Conservation (phyloP, 2,888 invertebrate genomes). For the Parnassius apollo region DNA sequence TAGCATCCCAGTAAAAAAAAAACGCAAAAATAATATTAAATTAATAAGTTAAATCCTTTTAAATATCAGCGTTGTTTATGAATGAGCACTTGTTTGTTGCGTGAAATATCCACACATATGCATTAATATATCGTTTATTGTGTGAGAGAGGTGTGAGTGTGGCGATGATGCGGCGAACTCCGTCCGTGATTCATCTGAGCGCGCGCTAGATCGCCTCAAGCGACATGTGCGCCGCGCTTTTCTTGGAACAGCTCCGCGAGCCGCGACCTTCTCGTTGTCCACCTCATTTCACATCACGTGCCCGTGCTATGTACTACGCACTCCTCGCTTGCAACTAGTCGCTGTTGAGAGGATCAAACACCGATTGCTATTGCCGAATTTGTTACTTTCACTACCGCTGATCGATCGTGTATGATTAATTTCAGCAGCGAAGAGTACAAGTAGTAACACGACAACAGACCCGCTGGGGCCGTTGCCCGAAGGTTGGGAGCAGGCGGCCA, state of each 20-base stretch:
- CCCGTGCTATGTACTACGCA: constrained; percentile 4
- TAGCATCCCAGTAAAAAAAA: constrained; percentile 36
- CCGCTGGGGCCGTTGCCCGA: constrained; percentile 90
- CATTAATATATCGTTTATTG: constrained; percentile 25
- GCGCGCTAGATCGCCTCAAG: constrained; percentile 41
- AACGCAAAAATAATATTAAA: constrained; percentile 12
- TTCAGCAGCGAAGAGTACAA: constrained; percentile 81
- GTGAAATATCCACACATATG: constrained; percentile 32
- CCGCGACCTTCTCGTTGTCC: constrained; percentile 62
- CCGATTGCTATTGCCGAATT: constrained; percentile 36
- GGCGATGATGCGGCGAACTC: constrained; percentile 37
- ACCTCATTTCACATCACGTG: constrained; percentile 43
- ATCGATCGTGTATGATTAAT: constrained; percentile 60
- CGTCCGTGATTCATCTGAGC: constrained; percentile 50
- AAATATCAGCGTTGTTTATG: constrained; percentile 51
- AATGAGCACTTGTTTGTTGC: constrained; percentile 59
- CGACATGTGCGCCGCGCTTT: constrained; percentile 42
- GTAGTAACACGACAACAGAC: constrained; percentile 75
- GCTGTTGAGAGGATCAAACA: constrained; percentile 71
- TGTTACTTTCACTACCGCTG: constrained; percentile 32
- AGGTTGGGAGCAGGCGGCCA: constrained; percentile 93
- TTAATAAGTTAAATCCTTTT: constrained; percentile 28
- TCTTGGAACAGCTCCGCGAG: constrained; percentile 64
- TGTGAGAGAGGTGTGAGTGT: constrained; percentile 27
- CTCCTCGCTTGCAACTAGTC: constrained; percentile 68